These are phyloP conservation scores for Microcebus jonahi DNA, from an alignment of 2,113 vertebrate species.

Conservation along the genomic window DNA sequence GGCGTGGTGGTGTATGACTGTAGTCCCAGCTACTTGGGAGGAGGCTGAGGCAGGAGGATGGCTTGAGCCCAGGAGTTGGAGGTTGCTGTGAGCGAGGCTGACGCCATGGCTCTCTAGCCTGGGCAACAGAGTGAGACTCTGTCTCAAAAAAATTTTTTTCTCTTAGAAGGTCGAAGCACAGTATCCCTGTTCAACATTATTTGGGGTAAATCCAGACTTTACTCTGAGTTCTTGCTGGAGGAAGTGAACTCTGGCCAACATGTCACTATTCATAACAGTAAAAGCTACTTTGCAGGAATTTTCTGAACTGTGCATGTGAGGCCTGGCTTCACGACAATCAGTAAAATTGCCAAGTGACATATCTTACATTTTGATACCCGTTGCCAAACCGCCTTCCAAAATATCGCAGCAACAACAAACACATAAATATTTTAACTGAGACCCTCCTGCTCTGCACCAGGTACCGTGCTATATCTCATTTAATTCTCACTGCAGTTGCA, in stretches of 20 bases:
- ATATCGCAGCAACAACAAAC: not conserved
- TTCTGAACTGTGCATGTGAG: not conserved
- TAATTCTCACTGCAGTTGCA: not conserved
- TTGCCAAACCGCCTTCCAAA: not conserved
- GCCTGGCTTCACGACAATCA: not conserved
- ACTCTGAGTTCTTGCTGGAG: not conserved
- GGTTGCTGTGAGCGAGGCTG: too few relatives aligned
- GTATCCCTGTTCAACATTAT: not conserved
- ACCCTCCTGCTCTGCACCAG: not conserved
- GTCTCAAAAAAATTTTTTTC: not conserved
- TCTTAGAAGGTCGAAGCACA: not conserved
- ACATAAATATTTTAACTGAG: not conserved
- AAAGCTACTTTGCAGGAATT: not conserved
- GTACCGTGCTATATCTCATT: not conserved
- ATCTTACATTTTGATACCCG: not conserved
- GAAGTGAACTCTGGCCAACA: not conserved
- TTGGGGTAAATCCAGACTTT: not conserved
- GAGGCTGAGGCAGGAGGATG: too few relatives aligned
- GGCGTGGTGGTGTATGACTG: too few relatives aligned
- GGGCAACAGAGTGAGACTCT: too few relatives aligned
- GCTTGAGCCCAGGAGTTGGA: too few relatives aligned
- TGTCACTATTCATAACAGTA: not conserved
- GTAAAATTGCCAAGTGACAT: not conserved
- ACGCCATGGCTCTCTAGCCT: too few relatives aligned
- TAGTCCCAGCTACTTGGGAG: too few relatives aligned